Percentiles rank a stretch among this genome's conserved stretches.
Evolutionary conservation across 2,797 vertebrate species (phyloP).

Genomic region (Argentina silus): DNA sequence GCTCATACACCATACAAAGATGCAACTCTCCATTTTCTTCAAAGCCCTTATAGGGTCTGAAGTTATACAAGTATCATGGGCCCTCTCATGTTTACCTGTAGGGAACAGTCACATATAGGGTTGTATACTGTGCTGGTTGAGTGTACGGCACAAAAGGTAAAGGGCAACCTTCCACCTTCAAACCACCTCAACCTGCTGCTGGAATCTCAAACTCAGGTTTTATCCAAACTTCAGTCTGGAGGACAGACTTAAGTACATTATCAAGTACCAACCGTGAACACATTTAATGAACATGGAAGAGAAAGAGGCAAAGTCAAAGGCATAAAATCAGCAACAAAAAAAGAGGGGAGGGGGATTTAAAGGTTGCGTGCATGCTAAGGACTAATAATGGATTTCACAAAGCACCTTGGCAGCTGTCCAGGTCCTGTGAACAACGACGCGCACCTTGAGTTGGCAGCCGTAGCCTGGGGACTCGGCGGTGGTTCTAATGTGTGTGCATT

Average conservation of each 20-base stretch:
- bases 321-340: conserved; percentile 33
- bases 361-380: conserved; percentile 60
- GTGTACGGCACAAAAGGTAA: not conserved
- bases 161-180: not conserved
- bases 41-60: not conserved
- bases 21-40: not conserved
- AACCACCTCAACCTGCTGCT: not conserved
- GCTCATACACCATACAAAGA: conserved; percentile 5
- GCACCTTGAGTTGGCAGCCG: conserved; percentile 64
- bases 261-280: conserved; percentile 4
- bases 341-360: conserved; percentile 21
- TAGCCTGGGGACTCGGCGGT: conserved; percentile 57
- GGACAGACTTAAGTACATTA: conserved; percentile 10
- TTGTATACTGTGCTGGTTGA: not conserved
- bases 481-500: conserved; percentile 69
- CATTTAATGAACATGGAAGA: not conserved
- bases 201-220: not conserved
- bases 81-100: not conserved
- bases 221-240: not conserved
- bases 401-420: conserved; percentile 66
- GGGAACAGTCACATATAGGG: not conserved
- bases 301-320: conserved; percentile 4
- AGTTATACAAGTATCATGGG: not conserved
- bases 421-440: conserved; percentile 53
- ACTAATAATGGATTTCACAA: conserved; percentile 65